These are phyloP conservation scores for Choloepus didactylus DNA, from an alignment of 2,797 vertebrate species.

Conservation along the genomic window DNA sequence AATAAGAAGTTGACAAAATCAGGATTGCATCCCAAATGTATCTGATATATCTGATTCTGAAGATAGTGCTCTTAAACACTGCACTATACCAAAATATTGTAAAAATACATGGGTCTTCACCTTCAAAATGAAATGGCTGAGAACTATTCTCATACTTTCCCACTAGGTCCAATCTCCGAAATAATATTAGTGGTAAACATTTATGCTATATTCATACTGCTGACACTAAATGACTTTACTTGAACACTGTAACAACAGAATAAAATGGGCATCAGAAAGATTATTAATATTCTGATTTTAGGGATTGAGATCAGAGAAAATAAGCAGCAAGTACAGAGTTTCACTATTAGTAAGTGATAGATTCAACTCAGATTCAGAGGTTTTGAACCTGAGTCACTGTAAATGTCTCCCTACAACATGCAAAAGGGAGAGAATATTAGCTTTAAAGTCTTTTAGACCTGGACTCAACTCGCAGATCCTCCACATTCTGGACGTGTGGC, in stretches of 20 bases:
- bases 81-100: not conserved
- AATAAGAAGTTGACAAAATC: not conserved
- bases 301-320: not conserved
- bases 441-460: not conserved
- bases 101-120: not conserved
- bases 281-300: not conserved
- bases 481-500: not conserved
- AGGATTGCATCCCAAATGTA: not conserved
- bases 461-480: not conserved
- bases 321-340: not conserved
- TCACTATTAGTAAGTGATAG: not conserved
- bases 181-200: not conserved
- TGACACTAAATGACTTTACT: not conserved
- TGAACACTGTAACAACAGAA: not conserved
- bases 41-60: not conserved
- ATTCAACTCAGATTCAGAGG: not conserved
- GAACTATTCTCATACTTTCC: not conserved
- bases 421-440: not conserved
- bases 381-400: not conserved
- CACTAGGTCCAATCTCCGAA: not conserved
- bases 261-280: not conserved
- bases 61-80: not conserved
- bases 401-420: not conserved
- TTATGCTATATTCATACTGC: not conserved
- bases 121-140: not conserved